Percentiles rank a stretch among this genome's conserved stretches.
phyloP scores from a whole-genome alignment of 2,888 invertebrate species.

The Sericinus montela region DNA sequence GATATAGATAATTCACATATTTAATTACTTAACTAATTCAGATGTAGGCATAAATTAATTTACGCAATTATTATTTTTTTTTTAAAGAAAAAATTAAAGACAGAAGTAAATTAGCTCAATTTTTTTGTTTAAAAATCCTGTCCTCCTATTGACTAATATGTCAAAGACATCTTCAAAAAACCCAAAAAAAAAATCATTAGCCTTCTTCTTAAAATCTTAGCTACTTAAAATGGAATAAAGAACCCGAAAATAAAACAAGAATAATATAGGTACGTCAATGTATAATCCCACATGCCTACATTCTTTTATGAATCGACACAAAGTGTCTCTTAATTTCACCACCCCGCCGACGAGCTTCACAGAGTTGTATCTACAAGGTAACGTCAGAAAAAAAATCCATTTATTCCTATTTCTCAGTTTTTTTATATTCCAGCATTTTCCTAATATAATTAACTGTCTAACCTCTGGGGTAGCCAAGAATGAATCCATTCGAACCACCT shows the following conservation, averaged over 20 bases:
- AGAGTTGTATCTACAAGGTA: slow-evolving; percentile 57
- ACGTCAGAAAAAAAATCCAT: slow-evolving; percentile 33
- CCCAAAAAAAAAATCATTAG: slow-evolving; percentile 1
- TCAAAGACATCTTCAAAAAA: neutral
- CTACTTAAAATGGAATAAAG: slow-evolving; percentile 7
- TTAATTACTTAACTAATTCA: no score
- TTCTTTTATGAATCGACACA: slow-evolving; percentile 66
- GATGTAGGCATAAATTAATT: neutral
- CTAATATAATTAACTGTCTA: no score
- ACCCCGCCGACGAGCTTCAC: slow-evolving; percentile 58
- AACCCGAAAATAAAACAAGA: slow-evolving; percentile 18
- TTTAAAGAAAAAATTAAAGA: neutral
- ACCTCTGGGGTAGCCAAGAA: no score
- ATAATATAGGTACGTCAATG: slow-evolving; percentile 25
- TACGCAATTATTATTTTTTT: neutral
- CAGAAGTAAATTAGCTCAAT: no score
- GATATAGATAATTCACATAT: no score
- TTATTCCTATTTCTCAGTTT: neutral
- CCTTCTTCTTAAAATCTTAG: neutral
- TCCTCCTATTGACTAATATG: neutral
- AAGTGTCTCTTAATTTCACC: slow-evolving; percentile 75
- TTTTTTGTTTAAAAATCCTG: no score
- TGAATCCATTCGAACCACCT: no score
- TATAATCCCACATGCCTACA: slow-evolving; percentile 37
- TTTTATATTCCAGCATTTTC: no score